These are phyloP conservation scores for Rousettus leschenaultii DNA, from an alignment of 2,113 vertebrate genomes.

Conservation along the genomic window DNA sequence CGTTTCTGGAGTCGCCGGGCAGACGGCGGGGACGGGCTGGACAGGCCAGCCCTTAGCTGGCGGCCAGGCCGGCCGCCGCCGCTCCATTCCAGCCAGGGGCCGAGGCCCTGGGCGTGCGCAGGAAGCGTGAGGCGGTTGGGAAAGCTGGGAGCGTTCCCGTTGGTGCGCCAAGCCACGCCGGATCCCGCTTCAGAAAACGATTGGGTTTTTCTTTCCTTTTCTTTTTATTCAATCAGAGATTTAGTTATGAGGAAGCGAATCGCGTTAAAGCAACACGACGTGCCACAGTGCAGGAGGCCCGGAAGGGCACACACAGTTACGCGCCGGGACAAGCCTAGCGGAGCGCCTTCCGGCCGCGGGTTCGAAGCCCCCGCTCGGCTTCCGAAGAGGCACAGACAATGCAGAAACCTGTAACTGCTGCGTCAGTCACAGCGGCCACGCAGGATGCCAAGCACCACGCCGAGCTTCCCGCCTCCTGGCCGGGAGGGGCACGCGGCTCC, in stretches of 20 bases:
- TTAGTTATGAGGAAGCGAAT: slow-evolving; percentile 76
- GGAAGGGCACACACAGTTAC: slow-evolving; percentile 75
- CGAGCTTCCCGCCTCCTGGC: slow-evolving; percentile 59
- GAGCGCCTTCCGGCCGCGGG: slow-evolving; percentile 64
- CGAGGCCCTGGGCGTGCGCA: too few relatives aligned
- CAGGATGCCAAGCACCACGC: slow-evolving; percentile 82
- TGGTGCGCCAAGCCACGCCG: slow-evolving; percentile 43
- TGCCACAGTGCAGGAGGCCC: slow-evolving; percentile 54
- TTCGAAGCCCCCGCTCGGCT: slow-evolving; percentile 74
- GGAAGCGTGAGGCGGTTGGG: too few relatives aligned
- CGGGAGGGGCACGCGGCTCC: slow-evolving; percentile 7
- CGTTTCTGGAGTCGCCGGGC: neutral
- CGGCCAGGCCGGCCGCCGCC: too few relatives aligned
- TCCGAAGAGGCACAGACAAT: slow-evolving; percentile 82
- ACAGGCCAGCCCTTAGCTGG: too few relatives aligned
- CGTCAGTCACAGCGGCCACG: slow-evolving; percentile 82
- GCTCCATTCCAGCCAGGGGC: too few relatives aligned
- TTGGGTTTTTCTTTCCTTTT: slow-evolving; percentile 14
- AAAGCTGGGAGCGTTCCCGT: neutral
- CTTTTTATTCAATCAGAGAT: slow-evolving; percentile 73
- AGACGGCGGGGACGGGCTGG: too few relatives aligned
- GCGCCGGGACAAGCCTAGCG: slow-evolving; percentile 70
- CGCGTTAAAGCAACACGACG: slow-evolving; percentile 48
- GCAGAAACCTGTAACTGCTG: slow-evolving; percentile 84
- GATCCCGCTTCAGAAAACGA: slow-evolving; percentile 60